phyloP scores from a whole-genome alignment of 2,797 vertebrate genomes.

The Artibeus lituratus region DNA sequence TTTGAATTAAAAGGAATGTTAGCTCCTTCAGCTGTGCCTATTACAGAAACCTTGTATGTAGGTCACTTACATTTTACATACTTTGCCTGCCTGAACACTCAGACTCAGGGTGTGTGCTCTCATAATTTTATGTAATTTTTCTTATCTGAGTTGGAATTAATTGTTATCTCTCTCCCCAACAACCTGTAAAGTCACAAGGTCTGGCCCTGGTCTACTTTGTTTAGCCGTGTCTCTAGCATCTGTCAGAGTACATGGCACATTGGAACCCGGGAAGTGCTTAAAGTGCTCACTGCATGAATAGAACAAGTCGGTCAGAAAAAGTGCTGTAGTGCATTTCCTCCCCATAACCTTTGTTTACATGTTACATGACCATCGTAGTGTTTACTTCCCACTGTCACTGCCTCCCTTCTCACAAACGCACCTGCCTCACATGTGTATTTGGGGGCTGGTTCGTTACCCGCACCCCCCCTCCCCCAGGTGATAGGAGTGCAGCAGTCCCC shows the following conservation, averaged over 20 bases:
- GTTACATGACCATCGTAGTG: background rate
- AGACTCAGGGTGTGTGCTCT: background rate
- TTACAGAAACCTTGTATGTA: background rate
- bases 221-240: background rate
- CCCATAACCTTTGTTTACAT: background rate
- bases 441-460: background rate
- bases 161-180: background rate
- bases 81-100: background rate
- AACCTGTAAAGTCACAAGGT: background rate
- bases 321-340: background rate
- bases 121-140: background rate
- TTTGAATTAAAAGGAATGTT: background rate
- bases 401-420: background rate
- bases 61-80: background rate
- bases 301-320: background rate
- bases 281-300: background rate
- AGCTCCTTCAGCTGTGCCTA: background rate
- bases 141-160: background rate
- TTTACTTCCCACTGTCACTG: background rate
- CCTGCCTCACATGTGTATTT: background rate
- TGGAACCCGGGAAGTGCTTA: background rate
- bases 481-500: background rate
- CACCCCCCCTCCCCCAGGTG: background rate
- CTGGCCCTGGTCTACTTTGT: background rate
- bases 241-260: background rate